phyloP scores from a whole-genome alignment of 2,888 invertebrate genomes.

The Platypus cylindrus region DNA sequence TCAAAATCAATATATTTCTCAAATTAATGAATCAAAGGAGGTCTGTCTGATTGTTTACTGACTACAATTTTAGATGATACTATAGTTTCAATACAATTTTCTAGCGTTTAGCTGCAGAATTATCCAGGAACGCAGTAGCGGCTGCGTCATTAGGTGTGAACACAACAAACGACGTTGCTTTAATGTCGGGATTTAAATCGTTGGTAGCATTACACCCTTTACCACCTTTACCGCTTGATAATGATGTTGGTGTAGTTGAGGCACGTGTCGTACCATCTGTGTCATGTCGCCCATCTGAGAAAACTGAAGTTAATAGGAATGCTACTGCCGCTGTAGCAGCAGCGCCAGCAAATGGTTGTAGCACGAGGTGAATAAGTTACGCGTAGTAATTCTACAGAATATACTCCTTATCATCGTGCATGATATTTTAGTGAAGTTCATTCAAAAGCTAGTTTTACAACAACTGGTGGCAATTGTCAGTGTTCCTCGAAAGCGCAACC shows the following conservation, averaged over 20 bases:
- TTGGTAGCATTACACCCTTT: conserved; percentile 23
- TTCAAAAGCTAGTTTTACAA: conserved; percentile 11
- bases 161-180: conserved; percentile 19
- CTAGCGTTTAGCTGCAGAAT: conserved; percentile 53
- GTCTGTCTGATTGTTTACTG: conserved; percentile 29
- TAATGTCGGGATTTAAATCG: conserved; percentile 26
- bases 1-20: conserved; percentile 67
- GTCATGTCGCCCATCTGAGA: no score
- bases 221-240: no score
- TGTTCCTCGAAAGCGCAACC: conserved; percentile 16
- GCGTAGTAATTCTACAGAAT: no score
- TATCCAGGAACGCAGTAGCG: conserved; percentile 52
- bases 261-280: no score
- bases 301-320: no score
- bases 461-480: conserved; percentile 18
- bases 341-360: no score
- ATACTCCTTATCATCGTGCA: conserved; percentile 1
- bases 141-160: conserved; percentile 34
- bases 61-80: background rate
- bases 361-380: no score
- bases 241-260: no score
- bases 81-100: conserved; percentile 9
- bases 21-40: conserved; percentile 78
- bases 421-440: conserved; percentile 9
- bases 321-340: conserved; percentile 12